Base-by-base conservation (phyloP, 2,113 vertebrate species). In the Myocastor coypus region DNA sequence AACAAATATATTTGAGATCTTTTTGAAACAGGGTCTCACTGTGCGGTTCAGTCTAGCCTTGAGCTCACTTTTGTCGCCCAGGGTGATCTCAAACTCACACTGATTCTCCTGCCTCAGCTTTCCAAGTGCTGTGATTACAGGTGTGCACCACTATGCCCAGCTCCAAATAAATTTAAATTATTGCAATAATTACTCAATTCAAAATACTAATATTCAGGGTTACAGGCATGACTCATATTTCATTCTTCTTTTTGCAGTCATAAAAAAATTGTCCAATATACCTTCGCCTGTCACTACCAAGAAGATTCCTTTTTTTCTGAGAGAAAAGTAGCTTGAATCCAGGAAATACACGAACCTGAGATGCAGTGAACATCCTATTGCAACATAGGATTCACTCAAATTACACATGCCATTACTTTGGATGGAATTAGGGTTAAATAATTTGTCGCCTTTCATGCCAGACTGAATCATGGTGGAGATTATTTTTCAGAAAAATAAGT, bases 401-500 rank as follows among this genome's bases (percentile, higher is more conserved):
- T 24, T 26, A 57, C 13, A 34, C 46, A 84, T 89, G 91, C 93
- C 34, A 80, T 8, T 55, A 69, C 26, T 89, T 90, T 26, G 11
- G 87, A 83, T 77, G 55, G n/a, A 71, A 17, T 46, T 42, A 80
- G 40, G 61, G 2, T 50, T 90, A 34, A 88, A n/a, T n/a, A 73
- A 66, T 95, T 71, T 87, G 30, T 46, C 14, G 81, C 34, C 13
- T 82, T 96, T 59, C 37, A 63, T 94, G 82, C n/a, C 92, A 86
- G 66, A 32, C 68, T 61, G 0, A 71, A 66, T 96, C 94, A 87
- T 61, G 64, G 82, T 77, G 50, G 91, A 96, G 92, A 93, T 30
- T 85, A 87, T 94, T 77, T 81, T 16, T 87, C 59, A 26, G 83
- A 94, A 97, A 93, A 96, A 89, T 94, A 92, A 97, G 85, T 86